phyloP scores from a whole-genome alignment of 92 coral and sea anemone species.

The Epizoanthus rinbou region DNA sequence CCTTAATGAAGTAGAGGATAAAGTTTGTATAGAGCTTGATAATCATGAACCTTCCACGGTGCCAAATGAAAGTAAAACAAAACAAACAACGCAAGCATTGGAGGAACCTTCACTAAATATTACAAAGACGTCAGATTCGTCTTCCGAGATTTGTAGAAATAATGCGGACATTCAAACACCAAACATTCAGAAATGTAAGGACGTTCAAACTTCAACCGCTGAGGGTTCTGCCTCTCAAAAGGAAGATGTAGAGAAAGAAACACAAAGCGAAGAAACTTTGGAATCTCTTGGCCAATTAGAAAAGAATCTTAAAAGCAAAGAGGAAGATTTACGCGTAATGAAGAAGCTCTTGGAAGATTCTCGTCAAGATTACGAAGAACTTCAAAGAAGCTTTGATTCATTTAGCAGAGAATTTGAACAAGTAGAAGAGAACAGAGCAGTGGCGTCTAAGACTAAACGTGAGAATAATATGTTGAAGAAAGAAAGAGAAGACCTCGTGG shows the following conservation, averaged over 20 bases:
- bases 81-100: not conserved
- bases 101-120: not conserved
- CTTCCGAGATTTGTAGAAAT: not conserved
- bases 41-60: not conserved
- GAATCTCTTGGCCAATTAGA: conserved; percentile 19
- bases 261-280: conserved; percentile 31
- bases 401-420: conserved; percentile 38
- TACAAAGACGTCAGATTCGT: not conserved
- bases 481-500: conserved; percentile 1
- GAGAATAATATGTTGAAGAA: conserved; percentile 22
- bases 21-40: conserved; percentile 6
- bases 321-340: conserved; percentile 43
- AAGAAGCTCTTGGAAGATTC: conserved; percentile 35
- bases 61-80: not conserved
- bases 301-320: conserved; percentile 35
- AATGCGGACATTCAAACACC: not conserved
- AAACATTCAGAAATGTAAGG: not conserved
- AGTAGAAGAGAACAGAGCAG: conserved; percentile 36
- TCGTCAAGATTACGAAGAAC: conserved; percentile 39
- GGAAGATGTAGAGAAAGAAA: conserved; percentile 14
- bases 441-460: not conserved
- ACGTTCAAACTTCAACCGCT: not conserved
- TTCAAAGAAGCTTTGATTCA: conserved; percentile 39
- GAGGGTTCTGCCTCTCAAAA: not conserved
- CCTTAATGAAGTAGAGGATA: conserved; percentile 10